phyloP scores from a whole-genome alignment of 2,797 vertebrate species.

The Alcedo atthis region DNA sequence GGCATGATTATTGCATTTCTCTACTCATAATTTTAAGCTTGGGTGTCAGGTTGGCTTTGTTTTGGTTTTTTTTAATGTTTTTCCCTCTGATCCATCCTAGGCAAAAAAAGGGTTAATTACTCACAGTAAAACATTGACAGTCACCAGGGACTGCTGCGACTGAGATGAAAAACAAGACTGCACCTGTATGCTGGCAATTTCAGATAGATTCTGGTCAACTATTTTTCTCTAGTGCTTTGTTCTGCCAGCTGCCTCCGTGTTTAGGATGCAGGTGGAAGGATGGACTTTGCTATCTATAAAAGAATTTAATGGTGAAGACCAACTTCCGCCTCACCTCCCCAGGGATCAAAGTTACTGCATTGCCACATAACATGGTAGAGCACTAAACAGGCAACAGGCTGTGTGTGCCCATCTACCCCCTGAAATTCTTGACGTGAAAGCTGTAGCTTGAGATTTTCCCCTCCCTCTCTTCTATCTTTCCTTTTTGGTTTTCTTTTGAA shows the following conservation, averaged over 20 bases:
- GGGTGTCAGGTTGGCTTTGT: not conserved
- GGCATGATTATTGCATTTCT: not conserved
- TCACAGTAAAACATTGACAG: slow-evolving; percentile 79
- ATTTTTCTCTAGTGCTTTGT: slow-evolving; percentile 81
- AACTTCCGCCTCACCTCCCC: slow-evolving; percentile 81
- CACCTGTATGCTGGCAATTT: slow-evolving; percentile 83
- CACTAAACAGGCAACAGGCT: slow-evolving; percentile 17
- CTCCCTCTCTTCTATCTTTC: not conserved
- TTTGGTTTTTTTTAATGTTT: fast-evolving
- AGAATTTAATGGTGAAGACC: slow-evolving; percentile 81
- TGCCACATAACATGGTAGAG: slow-evolving; percentile 64
- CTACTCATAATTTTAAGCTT: not conserved
- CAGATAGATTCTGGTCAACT: slow-evolving; percentile 79
- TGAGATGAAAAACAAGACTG: slow-evolving; percentile 82
- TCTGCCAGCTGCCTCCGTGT: slow-evolving; percentile 82
- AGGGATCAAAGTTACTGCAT: slow-evolving; percentile 79
- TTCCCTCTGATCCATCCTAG: not conserved
- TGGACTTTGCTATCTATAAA: slow-evolving; percentile 88
- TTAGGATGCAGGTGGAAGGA: slow-evolving; percentile 85
- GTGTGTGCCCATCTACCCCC: fast-evolving
- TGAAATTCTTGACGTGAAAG: not conserved
- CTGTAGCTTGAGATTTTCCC: not conserved
- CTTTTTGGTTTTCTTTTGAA: not conserved
- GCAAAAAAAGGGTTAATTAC: slow-evolving; percentile 75
- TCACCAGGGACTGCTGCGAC: slow-evolving; percentile 71